A percentile compares a stretch with the other conserved stretches of the same genome.
These are phyloP conservation scores for Papilio glaucus DNA, from an alignment of 1,140 invertebrate genomes.

Conservation along the genomic window DNA sequence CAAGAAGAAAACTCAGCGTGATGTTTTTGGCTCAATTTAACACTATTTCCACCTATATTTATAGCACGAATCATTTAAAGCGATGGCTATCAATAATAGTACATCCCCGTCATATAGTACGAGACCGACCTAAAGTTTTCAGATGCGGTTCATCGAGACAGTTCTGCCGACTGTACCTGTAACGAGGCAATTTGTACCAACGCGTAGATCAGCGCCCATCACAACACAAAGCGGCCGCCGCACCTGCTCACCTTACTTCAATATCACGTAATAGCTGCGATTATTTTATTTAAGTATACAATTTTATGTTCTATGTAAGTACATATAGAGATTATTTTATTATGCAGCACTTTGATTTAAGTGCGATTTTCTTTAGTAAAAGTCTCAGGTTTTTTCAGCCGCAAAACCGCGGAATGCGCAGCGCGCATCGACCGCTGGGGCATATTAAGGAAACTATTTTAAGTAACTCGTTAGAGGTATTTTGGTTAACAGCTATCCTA, in stretches of 20 bases:
- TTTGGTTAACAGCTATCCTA: constrained; percentile 30
- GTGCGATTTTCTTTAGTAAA: constrained; percentile 20
- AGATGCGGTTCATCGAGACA: not conserved
- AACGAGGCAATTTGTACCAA: constrained; percentile 71
- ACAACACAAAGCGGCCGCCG: constrained; percentile 60
- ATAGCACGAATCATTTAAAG: no score
- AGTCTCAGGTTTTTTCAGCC: constrained; percentile 54
- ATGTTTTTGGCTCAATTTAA: no score
- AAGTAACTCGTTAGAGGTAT: constrained; percentile 21
- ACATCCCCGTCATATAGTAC: not conserved
- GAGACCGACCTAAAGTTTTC: not conserved
- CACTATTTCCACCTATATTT: no score
- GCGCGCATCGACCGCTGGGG: constrained; percentile 50
- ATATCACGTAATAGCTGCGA: constrained; percentile 58
- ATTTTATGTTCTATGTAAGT: constrained; percentile 13
- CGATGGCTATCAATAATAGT: no score
- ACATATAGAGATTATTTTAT: constrained; percentile 31
- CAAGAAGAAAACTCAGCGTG: no score
- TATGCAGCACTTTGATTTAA: not conserved
- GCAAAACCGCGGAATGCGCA: constrained; percentile 65
- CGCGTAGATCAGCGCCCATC: constrained; percentile 57
- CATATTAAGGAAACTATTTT: constrained; percentile 51
- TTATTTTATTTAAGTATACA: constrained; percentile 31
- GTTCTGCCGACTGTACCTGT: constrained; percentile 43
- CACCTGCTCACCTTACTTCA: constrained; percentile 61